Percentiles rank a stretch among this genome's conserved stretches.
phyloP scores from a whole-genome alignment of 2,888 invertebrate species.

The Alitta virens region DNA sequence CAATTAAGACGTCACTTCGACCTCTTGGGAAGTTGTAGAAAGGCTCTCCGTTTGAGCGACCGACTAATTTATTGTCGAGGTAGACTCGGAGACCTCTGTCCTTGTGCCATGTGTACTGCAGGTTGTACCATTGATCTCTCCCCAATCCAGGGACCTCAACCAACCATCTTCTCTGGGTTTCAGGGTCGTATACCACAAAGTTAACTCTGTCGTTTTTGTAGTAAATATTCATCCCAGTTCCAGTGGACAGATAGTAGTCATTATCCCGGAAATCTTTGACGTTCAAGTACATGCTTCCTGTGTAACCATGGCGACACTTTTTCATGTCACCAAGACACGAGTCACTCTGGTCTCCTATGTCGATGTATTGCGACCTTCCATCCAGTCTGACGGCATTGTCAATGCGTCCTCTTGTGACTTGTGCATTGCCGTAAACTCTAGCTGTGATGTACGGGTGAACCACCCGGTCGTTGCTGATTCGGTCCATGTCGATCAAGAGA shows the following conservation, averaged over 20 bases:
- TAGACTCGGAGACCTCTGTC: slow-evolving; percentile 36
- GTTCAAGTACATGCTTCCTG: slow-evolving; percentile 46
- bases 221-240: slow-evolving; percentile 33
- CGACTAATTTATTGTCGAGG: slow-evolving; percentile 24
- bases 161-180: slow-evolving; percentile 33
- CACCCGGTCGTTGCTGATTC: slow-evolving; percentile 28
- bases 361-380: slow-evolving; percentile 46
- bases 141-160: slow-evolving; percentile 34
- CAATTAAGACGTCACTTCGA: slow-evolving; percentile 19
- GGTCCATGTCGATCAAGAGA: slow-evolving; percentile 41
- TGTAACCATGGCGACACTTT: slow-evolving; percentile 44
- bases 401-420: slow-evolving; percentile 39
- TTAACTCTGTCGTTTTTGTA: slow-evolving; percentile 38
- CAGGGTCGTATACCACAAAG: slow-evolving; percentile 32
- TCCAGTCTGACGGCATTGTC: slow-evolving; percentile 43
- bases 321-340: slow-evolving; percentile 49
- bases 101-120: slow-evolving; percentile 50
- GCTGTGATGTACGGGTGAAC: slow-evolving; percentile 32
- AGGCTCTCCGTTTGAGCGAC: not conserved
- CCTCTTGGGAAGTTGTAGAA: not conserved
- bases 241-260: slow-evolving; percentile 34
- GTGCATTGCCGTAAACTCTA: slow-evolving; percentile 32
- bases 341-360: slow-evolving; percentile 39
- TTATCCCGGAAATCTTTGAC: slow-evolving; percentile 41
- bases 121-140: slow-evolving; percentile 42